A percentile compares a stretch with the other conserved stretches of the same genome.
These are phyloP conservation scores for Gobius niger DNA, from an alignment of 2,113 vertebrate species.

Conservation along the genomic window DNA sequence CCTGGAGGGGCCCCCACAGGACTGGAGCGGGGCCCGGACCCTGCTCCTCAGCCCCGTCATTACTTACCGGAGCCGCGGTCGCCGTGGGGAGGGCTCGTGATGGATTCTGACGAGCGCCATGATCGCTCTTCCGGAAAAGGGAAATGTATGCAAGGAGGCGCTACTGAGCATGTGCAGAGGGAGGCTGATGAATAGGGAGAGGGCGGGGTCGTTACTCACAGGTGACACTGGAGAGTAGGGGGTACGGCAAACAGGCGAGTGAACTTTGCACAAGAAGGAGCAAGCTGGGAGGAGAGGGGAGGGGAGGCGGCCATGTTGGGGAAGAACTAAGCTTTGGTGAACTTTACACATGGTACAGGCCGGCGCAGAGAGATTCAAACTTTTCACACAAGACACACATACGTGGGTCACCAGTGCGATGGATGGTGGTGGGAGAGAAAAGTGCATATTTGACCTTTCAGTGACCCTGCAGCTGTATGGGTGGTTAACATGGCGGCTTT, in stretches of 20 bases:
- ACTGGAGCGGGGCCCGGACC: conserved; percentile 65
- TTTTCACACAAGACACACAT: too few species aligned
- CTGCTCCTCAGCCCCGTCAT: conserved; percentile 70
- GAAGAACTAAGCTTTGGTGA: neutral
- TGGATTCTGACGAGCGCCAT: conserved; percentile 87
- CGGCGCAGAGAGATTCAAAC: too few species aligned
- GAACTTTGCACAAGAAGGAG: conserved; percentile 12
- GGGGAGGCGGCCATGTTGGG: neutral
- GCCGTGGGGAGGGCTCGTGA: conserved; percentile 81
- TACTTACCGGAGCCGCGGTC: conserved; percentile 80
- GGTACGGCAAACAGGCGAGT: conserved; percentile 29
- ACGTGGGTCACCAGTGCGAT: too few species aligned
- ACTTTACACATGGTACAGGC: too few species aligned
- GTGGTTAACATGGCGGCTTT: too few species aligned
- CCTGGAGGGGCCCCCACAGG: conserved; percentile 63
- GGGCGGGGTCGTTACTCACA: conserved; percentile 80
- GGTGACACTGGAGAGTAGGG: conserved; percentile 67
- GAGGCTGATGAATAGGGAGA: conserved; percentile 73
- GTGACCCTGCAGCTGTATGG: too few species aligned
- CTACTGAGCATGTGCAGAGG: conserved; percentile 78
- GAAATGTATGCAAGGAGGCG: conserved; percentile 92
- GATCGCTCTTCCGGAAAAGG: conserved; percentile 93
- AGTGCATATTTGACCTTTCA: too few species aligned
- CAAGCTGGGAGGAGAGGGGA: conserved; percentile 22
- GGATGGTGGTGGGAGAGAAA: too few species aligned